phyloP scores from a whole-genome alignment of 1,140 invertebrate species.

The Drosophila eugracilis region DNA sequence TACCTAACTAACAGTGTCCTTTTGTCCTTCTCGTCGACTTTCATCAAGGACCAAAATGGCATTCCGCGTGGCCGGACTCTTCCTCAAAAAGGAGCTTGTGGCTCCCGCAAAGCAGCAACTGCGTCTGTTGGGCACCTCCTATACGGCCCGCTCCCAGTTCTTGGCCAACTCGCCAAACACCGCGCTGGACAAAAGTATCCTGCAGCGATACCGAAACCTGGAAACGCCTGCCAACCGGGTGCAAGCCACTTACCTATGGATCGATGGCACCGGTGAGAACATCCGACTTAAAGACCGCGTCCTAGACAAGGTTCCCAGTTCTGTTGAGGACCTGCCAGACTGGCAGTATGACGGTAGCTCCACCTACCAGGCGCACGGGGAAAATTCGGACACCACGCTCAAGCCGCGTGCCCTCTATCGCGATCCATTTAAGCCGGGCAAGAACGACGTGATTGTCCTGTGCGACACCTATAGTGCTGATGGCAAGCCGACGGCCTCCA shows the following conservation, averaged over 20 bases:
- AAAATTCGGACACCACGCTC: constrained; percentile 93
- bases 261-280: constrained; percentile 96
- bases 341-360: constrained; percentile 98
- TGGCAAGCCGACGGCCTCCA: constrained; percentile 86
- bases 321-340: constrained; percentile 90
- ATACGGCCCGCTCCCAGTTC: constrained; percentile 50
- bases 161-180: constrained; percentile 89
- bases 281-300: constrained; percentile 95
- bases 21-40: constrained; percentile 40
- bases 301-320: constrained; percentile 90
- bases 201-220: constrained; percentile 89
- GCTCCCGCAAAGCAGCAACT: constrained; percentile 56
- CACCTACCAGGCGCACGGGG: constrained; percentile 91
- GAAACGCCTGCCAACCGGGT: constrained; percentile 90
- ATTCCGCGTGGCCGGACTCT: constrained; percentile 80
- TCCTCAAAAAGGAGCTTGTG: constrained; percentile 73
- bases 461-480: constrained; percentile 91
- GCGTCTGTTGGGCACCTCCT: constrained; percentile 51
- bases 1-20: constrained; percentile 54
- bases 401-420: constrained; percentile 93
- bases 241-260: constrained; percentile 96
- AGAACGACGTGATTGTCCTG: constrained; percentile 93
- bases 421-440: constrained; percentile 94
- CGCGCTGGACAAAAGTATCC: constrained; percentile 89
- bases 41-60: constrained; percentile 65